Evolutionary conservation across 1,140 invertebrate species (phyloP).

Genomic region (Drosophila kurseongensis): DNA sequence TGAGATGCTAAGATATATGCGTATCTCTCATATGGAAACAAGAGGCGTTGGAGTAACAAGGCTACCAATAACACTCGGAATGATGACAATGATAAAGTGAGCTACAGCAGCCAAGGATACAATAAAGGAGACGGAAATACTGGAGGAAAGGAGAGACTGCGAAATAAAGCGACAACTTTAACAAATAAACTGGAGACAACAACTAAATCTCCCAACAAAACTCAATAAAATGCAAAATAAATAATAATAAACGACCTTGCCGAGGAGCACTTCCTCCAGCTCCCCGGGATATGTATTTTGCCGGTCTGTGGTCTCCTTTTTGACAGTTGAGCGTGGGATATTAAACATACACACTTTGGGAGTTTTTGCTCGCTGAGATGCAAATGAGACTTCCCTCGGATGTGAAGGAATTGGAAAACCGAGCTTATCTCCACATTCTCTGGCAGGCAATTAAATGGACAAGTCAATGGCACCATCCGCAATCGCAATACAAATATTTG

Average conservation of each 20-base stretch:
- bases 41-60: constrained; percentile 53
- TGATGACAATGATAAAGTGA: constrained; percentile 66
- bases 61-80: constrained; percentile 42
- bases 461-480: constrained; percentile 18
- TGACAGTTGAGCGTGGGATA: constrained; percentile 70
- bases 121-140: not conserved
- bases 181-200: constrained; percentile 62
- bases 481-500: constrained; percentile 33
- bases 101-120: not conserved
- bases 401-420: constrained; percentile 8
- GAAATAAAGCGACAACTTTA: constrained; percentile 69
- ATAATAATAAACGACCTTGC: constrained; percentile 79
- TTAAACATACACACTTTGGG: constrained; percentile 39
- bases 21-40: constrained; percentile 32
- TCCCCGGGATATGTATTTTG: constrained; percentile 6
- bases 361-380: constrained; percentile 17
- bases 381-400: constrained; percentile 23
- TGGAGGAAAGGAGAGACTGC: not conserved
- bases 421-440: constrained; percentile 31
- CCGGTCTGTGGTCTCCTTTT: constrained; percentile 22
- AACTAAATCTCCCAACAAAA: constrained; percentile 47
- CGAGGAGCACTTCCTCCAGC: constrained; percentile 10
- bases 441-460: constrained; percentile 42
- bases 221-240: constrained; percentile 79
- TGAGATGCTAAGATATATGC: constrained; percentile 44